Conservation (phyloP, 2,113 vertebrate species). For the Orycteropus afer region DNA sequence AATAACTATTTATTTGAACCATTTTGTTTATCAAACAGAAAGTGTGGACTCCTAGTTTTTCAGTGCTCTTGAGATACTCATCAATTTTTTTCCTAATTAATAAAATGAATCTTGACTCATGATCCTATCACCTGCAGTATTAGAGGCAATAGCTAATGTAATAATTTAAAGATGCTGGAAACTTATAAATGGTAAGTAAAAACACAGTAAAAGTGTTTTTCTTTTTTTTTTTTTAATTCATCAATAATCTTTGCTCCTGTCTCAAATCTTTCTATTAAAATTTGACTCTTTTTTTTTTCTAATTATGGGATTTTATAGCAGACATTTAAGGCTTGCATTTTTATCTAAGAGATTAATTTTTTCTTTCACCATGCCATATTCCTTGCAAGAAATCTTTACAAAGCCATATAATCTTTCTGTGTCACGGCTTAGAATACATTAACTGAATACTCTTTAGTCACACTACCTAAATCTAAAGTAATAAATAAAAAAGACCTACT, state of each 20-base stretch:
- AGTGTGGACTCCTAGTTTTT: neutral
- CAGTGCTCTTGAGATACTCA: neutral
- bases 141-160: neutral
- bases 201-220: neutral
- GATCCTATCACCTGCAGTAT: neutral
- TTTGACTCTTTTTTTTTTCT: neutral
- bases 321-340: conserved; percentile 62
- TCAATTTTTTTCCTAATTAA: neutral
- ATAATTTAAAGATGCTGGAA: conserved; percentile 22
- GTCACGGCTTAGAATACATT: conserved; percentile 46
- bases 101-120: neutral
- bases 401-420: conserved; percentile 54
- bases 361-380: conserved; percentile 54
- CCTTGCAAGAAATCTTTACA: conserved; percentile 55
- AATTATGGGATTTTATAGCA: conserved; percentile 58
- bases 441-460: conserved; percentile 53
- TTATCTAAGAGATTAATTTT: conserved; percentile 60
- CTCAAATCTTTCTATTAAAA: conserved; percentile 57
- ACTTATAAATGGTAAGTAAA: neutral
- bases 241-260: conserved; percentile 5
- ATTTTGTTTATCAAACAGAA: conserved; percentile 29
- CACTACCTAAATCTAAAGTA: conserved; percentile 17
- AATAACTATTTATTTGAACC: no score
- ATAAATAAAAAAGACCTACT: conserved; percentile 17
- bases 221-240: no score